phyloP scores from a whole-genome alignment of 2,797 vertebrate genomes.

The Anas bahamensis region DNA sequence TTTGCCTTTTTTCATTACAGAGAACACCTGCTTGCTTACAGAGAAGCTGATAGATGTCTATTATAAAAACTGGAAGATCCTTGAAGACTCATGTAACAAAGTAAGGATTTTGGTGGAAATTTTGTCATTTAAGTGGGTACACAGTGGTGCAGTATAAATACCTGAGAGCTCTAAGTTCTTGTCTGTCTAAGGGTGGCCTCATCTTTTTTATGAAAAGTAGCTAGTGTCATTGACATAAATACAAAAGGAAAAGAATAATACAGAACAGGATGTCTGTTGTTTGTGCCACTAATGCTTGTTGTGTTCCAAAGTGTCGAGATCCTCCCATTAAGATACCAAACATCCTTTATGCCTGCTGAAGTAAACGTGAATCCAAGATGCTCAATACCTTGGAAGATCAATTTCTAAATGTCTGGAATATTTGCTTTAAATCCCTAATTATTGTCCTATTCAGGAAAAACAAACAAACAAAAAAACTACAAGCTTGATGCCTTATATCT shows the following conservation, averaged over 20 bases:
- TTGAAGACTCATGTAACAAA: neutral
- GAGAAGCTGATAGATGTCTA: neutral
- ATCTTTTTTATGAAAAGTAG: neutral
- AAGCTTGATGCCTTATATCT: neutral
- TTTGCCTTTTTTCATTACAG: constrained; percentile 7
- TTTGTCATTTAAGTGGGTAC: neutral
- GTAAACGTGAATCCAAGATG: neutral
- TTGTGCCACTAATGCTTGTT: neutral
- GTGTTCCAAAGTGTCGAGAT: neutral
- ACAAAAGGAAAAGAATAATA: neutral
- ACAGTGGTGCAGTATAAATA: neutral
- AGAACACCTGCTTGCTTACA: neutral
- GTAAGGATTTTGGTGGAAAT: neutral
- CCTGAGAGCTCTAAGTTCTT: neutral
- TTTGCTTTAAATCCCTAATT: neutral
- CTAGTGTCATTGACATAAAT: neutral
- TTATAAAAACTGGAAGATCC: neutral
- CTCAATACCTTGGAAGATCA: neutral
- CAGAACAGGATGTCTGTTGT: neutral
- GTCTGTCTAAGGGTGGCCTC: neutral
- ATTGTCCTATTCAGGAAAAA: neutral
- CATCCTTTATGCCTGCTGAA: neutral
- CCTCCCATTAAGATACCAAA: neutral
- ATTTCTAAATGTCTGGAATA: neutral
- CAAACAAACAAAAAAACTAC: neutral